Evolutionary conservation across 2,113 vertebrate species (phyloP), one percentile per base, ranked within the genome.

Genomic region (Silurus asotus): DNA sequence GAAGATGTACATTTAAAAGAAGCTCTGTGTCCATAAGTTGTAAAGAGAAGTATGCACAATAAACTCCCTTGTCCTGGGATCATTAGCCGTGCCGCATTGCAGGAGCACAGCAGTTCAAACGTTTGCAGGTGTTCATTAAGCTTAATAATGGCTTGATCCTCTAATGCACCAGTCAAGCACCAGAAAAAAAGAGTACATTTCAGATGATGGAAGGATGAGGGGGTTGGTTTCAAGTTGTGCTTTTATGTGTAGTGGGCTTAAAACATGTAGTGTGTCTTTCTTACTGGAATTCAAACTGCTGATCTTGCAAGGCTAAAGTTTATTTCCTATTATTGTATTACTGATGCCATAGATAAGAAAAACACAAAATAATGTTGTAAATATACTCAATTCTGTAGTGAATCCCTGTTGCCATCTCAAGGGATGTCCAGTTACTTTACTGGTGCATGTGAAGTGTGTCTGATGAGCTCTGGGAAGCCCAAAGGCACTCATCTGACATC

Each of bases 1-100:
- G 65, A 77, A 79, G 74, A 77, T 70, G 67, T 74, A 67, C 81
- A 84, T 89, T 87, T 85, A 87, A 87, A 79, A 74, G 67, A 88
- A 87, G 85, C 69, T 53, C 23, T 67, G 79, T 75, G 84, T 88
- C 89, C 45, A 80, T 37, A 84, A 79, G 28, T 83, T 74, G 58
- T 84, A 76, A 86, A 88, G 51, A 55, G 77, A 87, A 69, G 53
- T 28, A 58, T 28, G 53, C 2, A 6, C 55, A 45, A 83, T 74
- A 74, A 83, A 83, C 65, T 64, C 79, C 8, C 62, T 65, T 51
- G 53, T 77, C 61, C 49, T 59, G 59, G 56, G 62, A 88, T 78
- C 70, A 17, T 91, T 87, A 87, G 75, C 56, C 48, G 45, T 83
- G 69, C 67, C 49, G 83, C 83, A 90, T 19, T 87, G 82, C 81